Conservation (phyloP, 2,113 vertebrate genomes). For the mouse (Mus musculus) region DNA sequence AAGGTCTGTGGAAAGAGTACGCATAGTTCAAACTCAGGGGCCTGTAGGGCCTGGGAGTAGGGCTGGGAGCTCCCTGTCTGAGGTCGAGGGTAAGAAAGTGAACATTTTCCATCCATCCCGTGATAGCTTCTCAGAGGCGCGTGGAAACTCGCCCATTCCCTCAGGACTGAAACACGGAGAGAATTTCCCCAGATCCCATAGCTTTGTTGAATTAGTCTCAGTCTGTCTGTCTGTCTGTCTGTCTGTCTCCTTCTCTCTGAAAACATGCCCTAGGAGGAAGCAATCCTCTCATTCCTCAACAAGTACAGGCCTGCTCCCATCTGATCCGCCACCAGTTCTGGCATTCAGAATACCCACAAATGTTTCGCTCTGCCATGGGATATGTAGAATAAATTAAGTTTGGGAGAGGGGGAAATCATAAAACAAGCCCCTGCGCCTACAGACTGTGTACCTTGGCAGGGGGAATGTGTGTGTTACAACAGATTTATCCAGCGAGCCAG, state of each 20-base stretch:
- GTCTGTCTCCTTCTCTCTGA: background rate
- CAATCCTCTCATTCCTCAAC: conserved; percentile 57
- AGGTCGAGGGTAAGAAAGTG: background rate
- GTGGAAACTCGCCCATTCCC: background rate
- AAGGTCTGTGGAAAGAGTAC: too few species aligned
- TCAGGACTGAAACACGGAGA: background rate
- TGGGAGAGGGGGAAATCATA: conserved; percentile 60
- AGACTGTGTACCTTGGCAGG: conserved; percentile 82
- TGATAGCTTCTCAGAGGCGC: background rate
- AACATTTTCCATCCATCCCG: background rate
- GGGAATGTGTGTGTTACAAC: conserved; percentile 67
- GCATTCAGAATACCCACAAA: conserved; percentile 69
- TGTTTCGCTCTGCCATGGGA: conserved; percentile 78
- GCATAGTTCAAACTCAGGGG: background rate
- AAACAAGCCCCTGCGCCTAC: conserved; percentile 78
- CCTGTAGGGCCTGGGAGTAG: background rate
- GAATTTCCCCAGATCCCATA: background rate
- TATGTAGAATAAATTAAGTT: conserved; percentile 82
- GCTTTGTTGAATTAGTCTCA: conserved; percentile 53
- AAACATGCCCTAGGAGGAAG: conserved; percentile 60
- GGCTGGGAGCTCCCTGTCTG: background rate
- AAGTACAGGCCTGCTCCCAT: conserved; percentile 64
- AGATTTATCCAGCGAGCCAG: conserved; percentile 68
- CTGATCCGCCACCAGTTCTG: conserved; percentile 66
- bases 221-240: background rate